A percentile compares a stretch with the other conserved stretches of the same genome.
phyloP scores from a whole-genome alignment of 2,888 invertebrate genomes.

The Parnassius glacialis region DNA sequence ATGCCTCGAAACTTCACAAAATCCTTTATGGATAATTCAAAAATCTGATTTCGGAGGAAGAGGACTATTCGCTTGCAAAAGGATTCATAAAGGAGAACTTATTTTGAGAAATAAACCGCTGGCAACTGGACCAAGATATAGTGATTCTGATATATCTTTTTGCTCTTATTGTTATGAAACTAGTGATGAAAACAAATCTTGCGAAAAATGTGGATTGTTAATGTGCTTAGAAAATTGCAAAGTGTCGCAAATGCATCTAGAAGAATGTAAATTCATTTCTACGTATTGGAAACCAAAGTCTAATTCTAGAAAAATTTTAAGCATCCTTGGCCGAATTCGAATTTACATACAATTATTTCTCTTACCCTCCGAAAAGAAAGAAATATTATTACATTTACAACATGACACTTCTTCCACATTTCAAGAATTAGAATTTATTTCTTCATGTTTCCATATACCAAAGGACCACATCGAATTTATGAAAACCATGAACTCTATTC shows the following conservation, averaged over 20 bases:
- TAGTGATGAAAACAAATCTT: conserved; percentile 58
- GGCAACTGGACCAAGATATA: conserved; percentile 83
- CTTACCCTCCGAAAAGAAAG: conserved; percentile 56
- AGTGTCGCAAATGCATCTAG: conserved; percentile 72
- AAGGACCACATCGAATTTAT: conserved; percentile 77
- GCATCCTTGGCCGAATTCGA: conserved; percentile 43
- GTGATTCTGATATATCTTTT: conserved; percentile 69
- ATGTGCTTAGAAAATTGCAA: conserved; percentile 84
- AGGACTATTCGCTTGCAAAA: conserved; percentile 84
- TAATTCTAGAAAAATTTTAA: conserved; percentile 35
- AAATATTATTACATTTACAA: conserved; percentile 72
- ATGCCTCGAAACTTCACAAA: conserved; percentile 24
- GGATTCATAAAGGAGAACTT: conserved; percentile 82
- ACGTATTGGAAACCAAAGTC: conserved; percentile 66
- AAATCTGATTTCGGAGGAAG: conserved; percentile 83
- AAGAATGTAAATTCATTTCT: conserved; percentile 83
- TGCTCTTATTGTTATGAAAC: conserved; percentile 84
- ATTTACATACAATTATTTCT: conserved; percentile 56
- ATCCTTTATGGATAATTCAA: conserved; percentile 77
- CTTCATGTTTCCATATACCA: conserved; percentile 61
- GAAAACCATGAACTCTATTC: conserved; percentile 70
- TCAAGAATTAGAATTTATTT: conserved; percentile 75
- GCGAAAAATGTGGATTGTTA: conserved; percentile 83
- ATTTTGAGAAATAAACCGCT: conserved; percentile 86
- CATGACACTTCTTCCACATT: conserved; percentile 41